Conservation (phyloP, 92 coral and sea anemone genomes). For the Parazoanthus atlanticus region DNA sequence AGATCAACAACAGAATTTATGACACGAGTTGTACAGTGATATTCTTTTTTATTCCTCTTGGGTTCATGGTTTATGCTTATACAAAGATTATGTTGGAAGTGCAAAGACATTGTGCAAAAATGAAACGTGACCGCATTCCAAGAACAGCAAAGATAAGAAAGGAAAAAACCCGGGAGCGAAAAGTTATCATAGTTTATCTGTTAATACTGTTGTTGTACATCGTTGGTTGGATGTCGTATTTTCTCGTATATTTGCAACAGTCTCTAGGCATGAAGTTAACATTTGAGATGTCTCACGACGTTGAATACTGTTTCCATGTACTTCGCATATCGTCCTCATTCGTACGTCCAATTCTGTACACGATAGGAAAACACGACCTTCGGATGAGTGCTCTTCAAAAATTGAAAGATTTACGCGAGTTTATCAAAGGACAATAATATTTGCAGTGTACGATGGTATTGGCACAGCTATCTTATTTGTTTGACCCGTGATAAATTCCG, state of each 20-base stretch:
- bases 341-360: conserved; percentile 30
- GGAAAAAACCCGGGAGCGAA: conserved; percentile 21
- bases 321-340: conserved; percentile 38
- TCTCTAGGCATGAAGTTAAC: conserved; percentile 6
- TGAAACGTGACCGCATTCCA: neutral
- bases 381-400: neutral
- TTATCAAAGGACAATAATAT: neutral
- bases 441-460: neutral
- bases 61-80: conserved; percentile 37
- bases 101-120: conserved; percentile 9
- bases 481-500: too few species aligned
- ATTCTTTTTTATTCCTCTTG: conserved; percentile 14
- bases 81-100: conserved; percentile 8
- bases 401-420: neutral
- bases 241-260: conserved; percentile 11
- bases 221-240: conserved; percentile 28
- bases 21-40: neutral
- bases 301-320: neutral
- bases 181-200: conserved; percentile 4
- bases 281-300: conserved; percentile 13
- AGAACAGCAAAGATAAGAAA: neutral
- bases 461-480: too few species aligned
- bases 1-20: conserved; percentile 21
- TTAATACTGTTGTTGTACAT: conserved; percentile 6
- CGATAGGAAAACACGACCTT: conserved; percentile 35